Conservation (phyloP, 2,113 vertebrate species). For the Morone saxatilis region DNA sequence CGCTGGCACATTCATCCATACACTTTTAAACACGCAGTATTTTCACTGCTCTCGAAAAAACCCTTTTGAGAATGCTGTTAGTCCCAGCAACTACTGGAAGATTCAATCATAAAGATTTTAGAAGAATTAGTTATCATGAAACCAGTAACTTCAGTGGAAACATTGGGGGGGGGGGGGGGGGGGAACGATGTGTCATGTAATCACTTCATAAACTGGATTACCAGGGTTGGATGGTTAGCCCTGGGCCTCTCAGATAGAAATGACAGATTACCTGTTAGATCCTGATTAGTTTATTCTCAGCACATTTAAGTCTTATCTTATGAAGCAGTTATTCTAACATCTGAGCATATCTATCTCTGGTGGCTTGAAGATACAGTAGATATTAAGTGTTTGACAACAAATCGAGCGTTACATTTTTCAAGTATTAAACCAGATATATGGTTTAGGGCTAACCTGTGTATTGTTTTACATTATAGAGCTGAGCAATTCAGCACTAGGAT, state of each 20-base stretch:
- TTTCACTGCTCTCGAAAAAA: constrained; percentile 16
- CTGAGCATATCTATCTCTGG: neutral
- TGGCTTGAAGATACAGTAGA: neutral
- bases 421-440: neutral
- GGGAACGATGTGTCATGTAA: neutral
- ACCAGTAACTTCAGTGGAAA: neutral
- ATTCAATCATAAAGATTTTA: constrained; percentile 3
- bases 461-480: neutral
- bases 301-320: constrained; percentile 18
- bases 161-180: neutral
- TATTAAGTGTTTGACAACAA: neutral
- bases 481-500: constrained; percentile 33
- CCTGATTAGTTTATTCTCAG: neutral
- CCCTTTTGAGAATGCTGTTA: constrained; percentile 13
- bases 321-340: neutral
- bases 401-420: neutral
- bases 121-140: constrained; percentile 15
- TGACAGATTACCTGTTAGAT: neutral
- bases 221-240: neutral
- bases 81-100: constrained; percentile 4
- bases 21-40: constrained; percentile 6
- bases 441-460: neutral
- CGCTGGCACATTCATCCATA: constrained; percentile 16
- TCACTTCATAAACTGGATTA: constrained; percentile 4
- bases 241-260: neutral